phyloP scores from a whole-genome alignment of 2,888 invertebrate genomes.

The Aplocera efformata region DNA sequence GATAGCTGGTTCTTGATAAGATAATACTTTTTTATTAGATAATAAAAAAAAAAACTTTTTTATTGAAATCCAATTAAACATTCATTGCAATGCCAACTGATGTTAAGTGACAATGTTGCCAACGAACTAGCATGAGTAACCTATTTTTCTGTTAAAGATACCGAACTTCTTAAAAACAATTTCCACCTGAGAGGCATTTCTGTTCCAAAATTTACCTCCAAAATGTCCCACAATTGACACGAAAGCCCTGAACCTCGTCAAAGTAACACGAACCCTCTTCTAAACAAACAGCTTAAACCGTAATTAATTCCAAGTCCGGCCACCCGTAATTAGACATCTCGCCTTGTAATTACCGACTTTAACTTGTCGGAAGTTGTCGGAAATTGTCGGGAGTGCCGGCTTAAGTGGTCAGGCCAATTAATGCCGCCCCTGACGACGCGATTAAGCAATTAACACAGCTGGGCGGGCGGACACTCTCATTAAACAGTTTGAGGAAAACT shows the following conservation, averaged over 20 bases:
- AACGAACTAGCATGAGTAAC: too few relatives aligned
- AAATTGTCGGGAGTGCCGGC: constrained; percentile 56
- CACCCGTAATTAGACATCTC: constrained; percentile 76
- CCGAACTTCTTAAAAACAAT: too few relatives aligned
- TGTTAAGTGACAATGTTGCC: too few relatives aligned
- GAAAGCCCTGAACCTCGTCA: constrained; percentile 32
- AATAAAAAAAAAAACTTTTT: too few relatives aligned
- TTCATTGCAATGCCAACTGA: too few relatives aligned
- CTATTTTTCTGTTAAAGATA: too few relatives aligned
- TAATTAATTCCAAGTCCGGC: constrained; percentile 73
- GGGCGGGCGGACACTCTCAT: constrained; percentile 70
- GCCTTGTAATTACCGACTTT: constrained; percentile 74
- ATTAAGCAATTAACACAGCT: constrained; percentile 78
- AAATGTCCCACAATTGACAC: constrained; percentile 25
- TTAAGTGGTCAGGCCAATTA: constrained; percentile 76
- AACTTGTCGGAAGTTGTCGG: constrained; percentile 61
- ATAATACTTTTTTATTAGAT: too few relatives aligned
- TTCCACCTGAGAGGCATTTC: too few relatives aligned
- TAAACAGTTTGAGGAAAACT: constrained; percentile 59
- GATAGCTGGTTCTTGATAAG: too few relatives aligned
- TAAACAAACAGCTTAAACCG: constrained; percentile 41
- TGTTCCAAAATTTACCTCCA: not conserved
- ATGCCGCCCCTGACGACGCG: constrained; percentile 63
- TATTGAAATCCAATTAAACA: too few relatives aligned
- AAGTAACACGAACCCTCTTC: constrained; percentile 48